These are phyloP conservation scores for Oscheius sp. DNA, from an alignment of 2,888 invertebrate genomes.

Conservation along the genomic window DNA sequence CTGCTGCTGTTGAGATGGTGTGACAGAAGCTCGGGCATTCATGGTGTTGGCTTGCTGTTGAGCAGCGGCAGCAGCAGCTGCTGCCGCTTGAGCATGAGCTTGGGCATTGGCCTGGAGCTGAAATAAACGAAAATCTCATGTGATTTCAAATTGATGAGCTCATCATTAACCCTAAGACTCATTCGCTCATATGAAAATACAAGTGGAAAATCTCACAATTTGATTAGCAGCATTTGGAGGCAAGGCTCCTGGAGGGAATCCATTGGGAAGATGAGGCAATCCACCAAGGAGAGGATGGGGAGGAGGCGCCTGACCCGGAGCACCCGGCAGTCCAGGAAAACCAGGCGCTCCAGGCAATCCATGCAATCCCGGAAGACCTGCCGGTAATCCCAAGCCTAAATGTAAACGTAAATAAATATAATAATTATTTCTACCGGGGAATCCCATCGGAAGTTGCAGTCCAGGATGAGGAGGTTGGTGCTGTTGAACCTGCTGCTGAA, in stretches of 20 bases:
- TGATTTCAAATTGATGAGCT: no score
- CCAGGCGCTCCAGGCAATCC: conserved; percentile 2
- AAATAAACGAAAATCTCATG: no score
- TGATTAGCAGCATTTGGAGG: conserved; percentile 8
- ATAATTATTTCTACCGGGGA: background rate
- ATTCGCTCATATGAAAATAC: no score
- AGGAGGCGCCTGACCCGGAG: background rate
- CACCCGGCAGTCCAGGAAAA: conserved; percentile 2
- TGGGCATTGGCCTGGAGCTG: conserved; percentile 9
- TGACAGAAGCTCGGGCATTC: background rate
- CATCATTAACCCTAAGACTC: no score
- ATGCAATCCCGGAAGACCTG: background rate
- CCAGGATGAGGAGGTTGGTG: background rate
- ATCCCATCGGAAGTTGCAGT: background rate
- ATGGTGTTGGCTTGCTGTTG: background rate
- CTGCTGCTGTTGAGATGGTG: background rate
- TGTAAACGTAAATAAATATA: background rate
- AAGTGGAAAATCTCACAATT: background rate
- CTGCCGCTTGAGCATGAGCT: conserved; percentile 17
- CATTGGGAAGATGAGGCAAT: background rate
- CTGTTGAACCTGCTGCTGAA: background rate
- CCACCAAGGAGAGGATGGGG: background rate
- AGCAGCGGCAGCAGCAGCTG: background rate
- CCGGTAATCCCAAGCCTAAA: conserved; percentile 3
- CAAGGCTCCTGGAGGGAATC: background rate